Percentiles rank a stretch among this genome's conserved stretches.
Evolutionary conservation across 2,797 vertebrate species (phyloP).

Genomic region (Rhinogobio ventralis): DNA sequence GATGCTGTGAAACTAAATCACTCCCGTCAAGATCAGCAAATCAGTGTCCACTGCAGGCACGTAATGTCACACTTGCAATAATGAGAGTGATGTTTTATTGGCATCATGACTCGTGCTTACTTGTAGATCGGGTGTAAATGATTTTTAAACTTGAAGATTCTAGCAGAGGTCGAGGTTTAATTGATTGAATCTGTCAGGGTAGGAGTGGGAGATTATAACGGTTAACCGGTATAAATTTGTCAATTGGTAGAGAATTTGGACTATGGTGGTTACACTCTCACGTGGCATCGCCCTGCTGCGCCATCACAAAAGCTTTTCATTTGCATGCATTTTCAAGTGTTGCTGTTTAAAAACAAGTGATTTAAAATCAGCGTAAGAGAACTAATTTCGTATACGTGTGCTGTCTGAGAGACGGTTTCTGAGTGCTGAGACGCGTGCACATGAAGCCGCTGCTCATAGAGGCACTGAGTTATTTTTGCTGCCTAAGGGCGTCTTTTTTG

Average conservation of each 20-base stretch:
- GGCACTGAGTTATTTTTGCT: no score
- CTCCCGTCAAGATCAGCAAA: background rate
- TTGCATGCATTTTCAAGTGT: background rate
- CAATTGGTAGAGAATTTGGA: background rate
- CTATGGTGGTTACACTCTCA: background rate
- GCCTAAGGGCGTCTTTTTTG: no score
- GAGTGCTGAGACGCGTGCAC: background rate
- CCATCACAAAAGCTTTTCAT: background rate
- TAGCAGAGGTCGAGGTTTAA: background rate
- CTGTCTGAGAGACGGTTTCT: background rate
- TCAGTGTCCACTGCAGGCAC: background rate
- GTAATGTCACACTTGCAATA: background rate
- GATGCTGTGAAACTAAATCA: background rate
- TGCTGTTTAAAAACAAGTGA: background rate
- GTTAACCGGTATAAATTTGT: background rate
- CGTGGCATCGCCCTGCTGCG: fast-evolving
- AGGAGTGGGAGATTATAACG: background rate
- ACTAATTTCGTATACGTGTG: background rate
- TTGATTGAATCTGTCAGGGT: background rate
- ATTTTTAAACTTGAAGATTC: background rate
- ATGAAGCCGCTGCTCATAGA: background rate
- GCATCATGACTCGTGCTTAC: background rate
- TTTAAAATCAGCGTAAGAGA: background rate
- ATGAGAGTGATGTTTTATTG: background rate
- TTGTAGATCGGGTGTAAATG: no score